These are phyloP conservation scores for Ceratina japonica DNA, from an alignment of 1,140 invertebrate species.

Conservation along the genomic window DNA sequence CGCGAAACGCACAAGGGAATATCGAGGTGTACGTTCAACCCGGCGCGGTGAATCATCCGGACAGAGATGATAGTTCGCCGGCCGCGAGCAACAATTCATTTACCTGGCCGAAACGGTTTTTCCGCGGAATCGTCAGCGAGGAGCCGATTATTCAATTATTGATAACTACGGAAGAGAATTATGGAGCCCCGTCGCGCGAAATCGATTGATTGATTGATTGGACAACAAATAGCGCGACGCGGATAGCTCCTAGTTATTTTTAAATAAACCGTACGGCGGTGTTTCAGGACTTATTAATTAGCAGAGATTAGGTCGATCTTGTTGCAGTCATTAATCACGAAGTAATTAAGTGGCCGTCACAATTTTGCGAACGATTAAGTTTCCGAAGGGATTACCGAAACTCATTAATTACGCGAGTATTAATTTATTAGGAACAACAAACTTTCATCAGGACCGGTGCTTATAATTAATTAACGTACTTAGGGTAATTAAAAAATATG, in stretches of 20 bases:
- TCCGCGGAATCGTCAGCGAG: too few species aligned
- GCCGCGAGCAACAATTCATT: slow-evolving; percentile 34
- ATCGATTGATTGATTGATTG: too few species aligned
- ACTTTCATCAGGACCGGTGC: too few species aligned
- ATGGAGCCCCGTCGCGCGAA: too few species aligned
- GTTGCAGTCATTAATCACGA: slow-evolving; percentile 1
- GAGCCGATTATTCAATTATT: slow-evolving; percentile 6
- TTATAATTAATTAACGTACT: too few species aligned
- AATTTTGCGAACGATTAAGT: slow-evolving; percentile 1
- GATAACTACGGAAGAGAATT: too few species aligned
- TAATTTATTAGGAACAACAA: not conserved
- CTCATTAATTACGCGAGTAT: not conserved
- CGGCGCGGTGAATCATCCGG: slow-evolving; percentile 30
- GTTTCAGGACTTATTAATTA: not conserved
- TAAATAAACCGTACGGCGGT: too few species aligned
- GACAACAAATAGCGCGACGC: too few species aligned
- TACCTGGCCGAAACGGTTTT: not conserved
- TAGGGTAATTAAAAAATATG: not conserved
- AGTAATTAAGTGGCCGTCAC: slow-evolving; percentile 13
- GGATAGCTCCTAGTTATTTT: too few species aligned
- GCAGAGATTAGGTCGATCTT: not conserved
- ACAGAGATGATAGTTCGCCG: slow-evolving; percentile 23
- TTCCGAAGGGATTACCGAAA: not conserved
- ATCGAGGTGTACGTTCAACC: slow-evolving; percentile 35
- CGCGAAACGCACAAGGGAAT: slow-evolving; percentile 17